Base-by-base conservation (phyloP, 2,888 invertebrate species). In the Tipula vernalis region DNA sequence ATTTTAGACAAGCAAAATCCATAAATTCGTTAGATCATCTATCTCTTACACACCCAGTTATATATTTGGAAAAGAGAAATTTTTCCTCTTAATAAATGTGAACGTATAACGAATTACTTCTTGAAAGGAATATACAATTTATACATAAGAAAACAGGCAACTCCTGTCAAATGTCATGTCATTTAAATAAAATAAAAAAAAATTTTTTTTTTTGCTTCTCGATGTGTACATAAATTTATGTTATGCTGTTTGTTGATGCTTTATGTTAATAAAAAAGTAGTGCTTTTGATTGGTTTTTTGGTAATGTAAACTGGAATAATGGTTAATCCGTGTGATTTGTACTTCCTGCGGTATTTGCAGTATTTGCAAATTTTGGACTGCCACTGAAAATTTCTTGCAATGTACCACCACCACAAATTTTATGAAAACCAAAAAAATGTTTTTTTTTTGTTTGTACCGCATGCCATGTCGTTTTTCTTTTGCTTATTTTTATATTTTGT, bases 101-200 rank as follows among this genome's bases (percentile, higher is more conserved):
- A 28, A 71, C 71, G 71, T 13, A 12, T 84, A 84, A 84, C 39
- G 84, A 84, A 84, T 84, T 83, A 83, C 83, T 83, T 83, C 36
- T 83, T 83, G 83, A 83, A 83, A 36, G 83, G 83, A 83, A 83
- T 36, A 71, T 28, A 28, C 6, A 15, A 12, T 28, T 36, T 13
- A 13, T 36, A 39, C n/a, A 83, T 39, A 83, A 36, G 83, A 36
- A 83, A 83, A 83, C 83, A 83, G 71, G 71, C 71, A 71, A 71
- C 4, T 84, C 84, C 39, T 84, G 84, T 84, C 84, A 84, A 84
- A 39, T 84, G 84, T 84, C 84, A 84, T 39, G 84, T 39, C 36
- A 39, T 84, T 39, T 39, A n/a, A 71, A 10, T 15, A 36, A 15
- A 71, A 71, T 36, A 10, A 71, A 71, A 71, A 71, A 71, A 39